Percentiles rank a stretch among this genome's conserved stretches.
Conservation (phyloP, 2,888 invertebrate genomes). For the Lasioglossum oenotherae region DNA sequence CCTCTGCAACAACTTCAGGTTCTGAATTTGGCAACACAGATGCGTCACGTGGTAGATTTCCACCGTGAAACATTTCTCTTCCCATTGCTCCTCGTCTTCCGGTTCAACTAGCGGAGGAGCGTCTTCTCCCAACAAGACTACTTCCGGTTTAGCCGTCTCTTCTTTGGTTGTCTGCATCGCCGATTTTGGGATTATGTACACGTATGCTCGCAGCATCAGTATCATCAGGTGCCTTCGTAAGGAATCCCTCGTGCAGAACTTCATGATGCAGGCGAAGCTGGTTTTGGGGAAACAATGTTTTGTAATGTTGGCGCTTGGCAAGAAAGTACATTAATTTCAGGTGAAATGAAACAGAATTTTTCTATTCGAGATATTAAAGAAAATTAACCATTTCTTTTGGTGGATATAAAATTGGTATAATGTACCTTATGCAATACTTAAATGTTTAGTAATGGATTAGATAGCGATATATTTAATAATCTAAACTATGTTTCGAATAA, state of each 20-base stretch:
- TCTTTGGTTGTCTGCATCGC: background rate
- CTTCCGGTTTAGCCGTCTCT: background rate
- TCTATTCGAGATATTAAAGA: no score
- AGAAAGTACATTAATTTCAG: fast-evolving
- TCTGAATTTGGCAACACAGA: conserved; percentile 76
- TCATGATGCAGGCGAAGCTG: conserved; percentile 74
- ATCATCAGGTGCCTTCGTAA: conserved; percentile 77
- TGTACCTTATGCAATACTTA: no score
- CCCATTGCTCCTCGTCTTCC: background rate
- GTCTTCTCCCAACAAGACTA: background rate
- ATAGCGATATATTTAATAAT: no score
- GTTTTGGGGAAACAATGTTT: background rate
- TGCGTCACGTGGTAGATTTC: conserved; percentile 76
- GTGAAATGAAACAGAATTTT: no score
- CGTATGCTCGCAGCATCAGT: conserved; percentile 76
- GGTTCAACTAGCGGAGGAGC: background rate
- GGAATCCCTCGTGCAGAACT: conserved; percentile 76
- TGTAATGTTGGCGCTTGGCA: no score
- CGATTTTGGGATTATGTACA: conserved; percentile 39
- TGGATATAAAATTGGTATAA: no score
- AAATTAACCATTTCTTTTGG: no score
- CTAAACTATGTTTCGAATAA: no score
- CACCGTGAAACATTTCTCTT: conserved; percentile 60
- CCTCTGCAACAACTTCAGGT: conserved; percentile 71
- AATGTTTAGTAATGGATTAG: no score